These are phyloP conservation scores for Arctia plantaginis DNA, from an alignment of 2,888 invertebrate genomes.

Conservation along the genomic window DNA sequence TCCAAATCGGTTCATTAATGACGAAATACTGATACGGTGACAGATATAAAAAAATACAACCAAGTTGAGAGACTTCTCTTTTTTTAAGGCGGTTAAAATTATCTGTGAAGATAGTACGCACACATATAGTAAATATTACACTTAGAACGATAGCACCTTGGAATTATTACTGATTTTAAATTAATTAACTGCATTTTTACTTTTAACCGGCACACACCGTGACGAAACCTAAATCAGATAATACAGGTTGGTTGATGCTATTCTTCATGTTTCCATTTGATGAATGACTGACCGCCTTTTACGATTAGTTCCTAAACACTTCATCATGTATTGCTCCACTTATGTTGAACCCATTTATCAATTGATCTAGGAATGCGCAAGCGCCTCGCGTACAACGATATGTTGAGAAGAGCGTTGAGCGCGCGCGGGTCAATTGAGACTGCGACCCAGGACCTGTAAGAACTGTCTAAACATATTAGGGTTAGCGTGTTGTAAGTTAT, in stretches of 20 bases:
- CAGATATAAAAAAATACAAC: too few species aligned
- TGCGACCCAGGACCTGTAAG: constrained; percentile 27
- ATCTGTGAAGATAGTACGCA: too few species aligned
- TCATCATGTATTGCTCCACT: not conserved
- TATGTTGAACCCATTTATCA: not conserved
- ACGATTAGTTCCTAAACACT: not conserved
- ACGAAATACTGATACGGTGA: too few species aligned
- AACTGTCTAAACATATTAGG: constrained; percentile 30
- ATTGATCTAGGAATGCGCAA: constrained; percentile 5
- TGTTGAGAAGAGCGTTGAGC: constrained; percentile 13
- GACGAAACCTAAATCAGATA: too few species aligned
- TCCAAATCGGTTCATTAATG: too few species aligned
- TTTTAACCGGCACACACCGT: not conserved
- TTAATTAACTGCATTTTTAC: too few species aligned
- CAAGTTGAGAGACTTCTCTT: too few species aligned
- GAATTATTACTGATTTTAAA: not conserved
- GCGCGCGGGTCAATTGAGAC: constrained; percentile 36
- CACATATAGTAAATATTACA: too few species aligned
- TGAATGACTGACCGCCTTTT: not conserved
- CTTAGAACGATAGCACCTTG: not conserved
- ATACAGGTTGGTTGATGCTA: not conserved
- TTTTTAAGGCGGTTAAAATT: too few species aligned
- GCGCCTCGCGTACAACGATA: not conserved
- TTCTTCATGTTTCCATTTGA: not conserved
- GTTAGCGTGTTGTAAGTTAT: constrained; percentile 2